Conservation (phyloP, 2,113 vertebrate genomes). For the Podiceps cristatus region DNA sequence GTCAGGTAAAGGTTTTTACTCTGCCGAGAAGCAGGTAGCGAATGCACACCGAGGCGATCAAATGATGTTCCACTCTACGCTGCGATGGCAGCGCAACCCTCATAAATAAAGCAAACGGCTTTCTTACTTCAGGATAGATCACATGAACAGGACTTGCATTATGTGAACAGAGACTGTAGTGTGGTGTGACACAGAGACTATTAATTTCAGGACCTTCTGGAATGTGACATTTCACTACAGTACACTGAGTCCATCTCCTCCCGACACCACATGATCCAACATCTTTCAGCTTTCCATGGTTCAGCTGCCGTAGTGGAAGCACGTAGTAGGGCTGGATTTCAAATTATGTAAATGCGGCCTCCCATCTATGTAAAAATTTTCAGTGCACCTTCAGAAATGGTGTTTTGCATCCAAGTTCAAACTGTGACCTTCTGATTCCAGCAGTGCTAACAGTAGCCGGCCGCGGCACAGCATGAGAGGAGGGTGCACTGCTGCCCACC, state of each 20-base stretch:
- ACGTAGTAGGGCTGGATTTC: constrained; percentile 22
- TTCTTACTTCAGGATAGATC: constrained; percentile 73
- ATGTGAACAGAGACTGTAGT: constrained; percentile 59
- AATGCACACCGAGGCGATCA: constrained; percentile 53
- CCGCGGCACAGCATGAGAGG: rapidly evolving
- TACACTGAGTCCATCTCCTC: constrained; percentile 50
- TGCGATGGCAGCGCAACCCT: neutral
- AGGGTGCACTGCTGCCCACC: neutral
- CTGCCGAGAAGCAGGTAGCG: constrained; percentile 55
- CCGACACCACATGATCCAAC: neutral
- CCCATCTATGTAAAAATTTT: constrained; percentile 36
- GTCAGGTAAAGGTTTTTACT: constrained; percentile 44
- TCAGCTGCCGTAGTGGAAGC: constrained; percentile 36
- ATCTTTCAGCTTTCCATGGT: constrained; percentile 35
- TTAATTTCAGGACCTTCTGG: constrained; percentile 68
- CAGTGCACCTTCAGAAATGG: constrained; percentile 34
- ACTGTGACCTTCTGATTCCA: constrained; percentile 31
- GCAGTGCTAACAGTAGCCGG: neutral
- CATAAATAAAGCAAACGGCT: constrained; percentile 73
- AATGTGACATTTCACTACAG: constrained; percentile 80
- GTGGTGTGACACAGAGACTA: constrained; percentile 57
- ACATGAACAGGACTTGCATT: constrained; percentile 70
- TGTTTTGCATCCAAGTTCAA: constrained; percentile 7
- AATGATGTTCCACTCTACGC: constrained; percentile 55
- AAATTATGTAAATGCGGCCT: neutral